phyloP scores from a whole-genome alignment of 2,888 invertebrate species.

The Abscondita cerata region DNA sequence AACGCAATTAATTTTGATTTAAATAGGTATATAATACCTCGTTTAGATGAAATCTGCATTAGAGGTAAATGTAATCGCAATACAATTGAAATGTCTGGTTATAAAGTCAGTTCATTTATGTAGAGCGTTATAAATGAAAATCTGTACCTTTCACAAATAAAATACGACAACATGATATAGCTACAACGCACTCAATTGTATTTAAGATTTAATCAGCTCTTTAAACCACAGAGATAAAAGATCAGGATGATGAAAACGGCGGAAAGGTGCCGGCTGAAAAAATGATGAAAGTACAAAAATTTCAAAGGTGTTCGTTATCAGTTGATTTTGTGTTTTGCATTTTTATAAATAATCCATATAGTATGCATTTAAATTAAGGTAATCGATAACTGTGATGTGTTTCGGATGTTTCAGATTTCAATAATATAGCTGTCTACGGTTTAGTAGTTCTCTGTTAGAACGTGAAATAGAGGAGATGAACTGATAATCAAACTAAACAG shows the following conservation, averaged over 20 bases:
- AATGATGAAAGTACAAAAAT: constrained; percentile 4
- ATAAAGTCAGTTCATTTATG: constrained; percentile 49
- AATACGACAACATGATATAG: constrained; percentile 37
- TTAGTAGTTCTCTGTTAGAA: constrained; percentile 26
- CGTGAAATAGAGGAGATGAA: constrained; percentile 36
- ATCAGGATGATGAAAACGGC: constrained; percentile 22
- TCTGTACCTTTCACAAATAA: constrained; percentile 45
- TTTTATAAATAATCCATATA: neutral
- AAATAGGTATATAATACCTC: constrained; percentile 43
- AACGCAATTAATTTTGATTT: constrained; percentile 40
- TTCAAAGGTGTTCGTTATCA: no score
- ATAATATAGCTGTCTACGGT: constrained; percentile 25
- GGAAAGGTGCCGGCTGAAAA: constrained; percentile 10
- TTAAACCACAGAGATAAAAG: constrained; percentile 38
- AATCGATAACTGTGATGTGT: constrained; percentile 15
- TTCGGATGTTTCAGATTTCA: constrained; percentile 16
- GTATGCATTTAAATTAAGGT: constrained; percentile 1
- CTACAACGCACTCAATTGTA: constrained; percentile 38
- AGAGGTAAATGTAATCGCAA: constrained; percentile 50
- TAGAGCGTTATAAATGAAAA: constrained; percentile 48
- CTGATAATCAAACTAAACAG: constrained; percentile 40
- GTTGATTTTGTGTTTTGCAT: no score
- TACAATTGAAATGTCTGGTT: constrained; percentile 54
- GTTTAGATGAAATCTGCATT: constrained; percentile 49
- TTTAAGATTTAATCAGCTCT: constrained; percentile 42